Conservation (phyloP, 2,113 vertebrate species). For the Aspidoscelis tigris region DNA sequence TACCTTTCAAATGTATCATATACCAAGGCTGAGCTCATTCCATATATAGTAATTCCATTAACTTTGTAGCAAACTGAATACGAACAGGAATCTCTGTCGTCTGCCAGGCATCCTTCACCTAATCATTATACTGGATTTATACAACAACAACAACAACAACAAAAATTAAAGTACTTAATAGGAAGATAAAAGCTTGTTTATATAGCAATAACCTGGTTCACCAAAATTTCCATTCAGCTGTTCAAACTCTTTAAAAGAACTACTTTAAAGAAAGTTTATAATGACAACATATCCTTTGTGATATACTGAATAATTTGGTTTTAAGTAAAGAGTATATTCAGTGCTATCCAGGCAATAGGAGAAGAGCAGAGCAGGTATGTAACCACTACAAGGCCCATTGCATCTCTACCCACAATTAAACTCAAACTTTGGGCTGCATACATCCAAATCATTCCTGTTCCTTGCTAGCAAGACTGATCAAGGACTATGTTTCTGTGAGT, state of each 20-base stretch:
- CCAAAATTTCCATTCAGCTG: not conserved
- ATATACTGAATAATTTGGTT: not conserved
- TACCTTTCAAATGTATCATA: not conserved
- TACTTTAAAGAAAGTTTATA: not conserved
- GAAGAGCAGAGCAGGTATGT: no score
- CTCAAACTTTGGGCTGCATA: no score
- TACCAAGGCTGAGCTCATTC: not conserved
- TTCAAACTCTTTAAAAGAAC: not conserved
- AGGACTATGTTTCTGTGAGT: no score
- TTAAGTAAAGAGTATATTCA: no score
- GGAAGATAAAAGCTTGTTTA: not conserved
- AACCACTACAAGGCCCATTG: no score
- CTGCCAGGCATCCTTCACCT: constrained; percentile 1
- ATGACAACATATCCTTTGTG: not conserved
- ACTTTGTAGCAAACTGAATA: not conserved
- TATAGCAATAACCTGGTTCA: not conserved
- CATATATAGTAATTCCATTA: not conserved
- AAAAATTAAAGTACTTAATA: no score
- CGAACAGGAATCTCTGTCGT: not conserved
- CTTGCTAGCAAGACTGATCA: no score
- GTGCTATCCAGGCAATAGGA: no score
- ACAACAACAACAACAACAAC: not conserved
- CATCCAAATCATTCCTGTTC: no score
- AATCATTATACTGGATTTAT: constrained; percentile 11
- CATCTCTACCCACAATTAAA: no score